phyloP scores from a whole-genome alignment of 2,113 vertebrate species.

The Saimiri boliviensis region DNA sequence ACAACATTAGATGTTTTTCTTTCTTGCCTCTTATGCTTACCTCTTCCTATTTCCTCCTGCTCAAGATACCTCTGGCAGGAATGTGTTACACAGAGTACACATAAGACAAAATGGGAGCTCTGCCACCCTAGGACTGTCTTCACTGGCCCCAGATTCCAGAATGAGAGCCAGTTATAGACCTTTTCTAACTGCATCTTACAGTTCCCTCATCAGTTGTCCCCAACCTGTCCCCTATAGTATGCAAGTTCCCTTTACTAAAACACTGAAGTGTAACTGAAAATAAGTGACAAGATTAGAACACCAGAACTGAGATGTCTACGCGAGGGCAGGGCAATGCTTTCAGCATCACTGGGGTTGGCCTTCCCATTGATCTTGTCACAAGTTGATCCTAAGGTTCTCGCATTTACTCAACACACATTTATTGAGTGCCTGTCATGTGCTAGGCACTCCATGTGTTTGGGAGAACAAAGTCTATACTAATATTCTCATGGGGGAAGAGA shows the following conservation, averaged over 20 bases:
- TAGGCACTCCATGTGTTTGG: neutral
- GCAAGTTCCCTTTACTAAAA: neutral
- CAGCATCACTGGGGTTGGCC: neutral
- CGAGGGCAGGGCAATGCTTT: neutral
- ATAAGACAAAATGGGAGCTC: neutral
- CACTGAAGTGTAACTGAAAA: neutral
- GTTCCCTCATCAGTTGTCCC: neutral
- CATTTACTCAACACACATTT: neutral
- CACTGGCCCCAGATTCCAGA: neutral
- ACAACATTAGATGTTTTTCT: neutral
- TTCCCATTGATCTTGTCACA: neutral
- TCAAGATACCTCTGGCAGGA: neutral
- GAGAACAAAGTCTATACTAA: neutral
- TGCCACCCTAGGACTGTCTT: neutral
- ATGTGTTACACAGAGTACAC: neutral
- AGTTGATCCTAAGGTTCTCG: neutral
- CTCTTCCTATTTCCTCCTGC: neutral
- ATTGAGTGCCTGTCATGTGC: neutral
- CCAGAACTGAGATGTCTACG: neutral
- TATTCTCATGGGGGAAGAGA: neutral
- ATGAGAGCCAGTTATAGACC: neutral
- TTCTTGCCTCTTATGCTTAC: neutral
- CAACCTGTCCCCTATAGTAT: neutral
- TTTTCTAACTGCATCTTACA: neutral
- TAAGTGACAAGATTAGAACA: neutral